Evolutionary conservation across 1,140 invertebrate genomes (phyloP), one percentile per base, ranked within the genome.

Genomic region (Zaprionus taronus): DNA sequence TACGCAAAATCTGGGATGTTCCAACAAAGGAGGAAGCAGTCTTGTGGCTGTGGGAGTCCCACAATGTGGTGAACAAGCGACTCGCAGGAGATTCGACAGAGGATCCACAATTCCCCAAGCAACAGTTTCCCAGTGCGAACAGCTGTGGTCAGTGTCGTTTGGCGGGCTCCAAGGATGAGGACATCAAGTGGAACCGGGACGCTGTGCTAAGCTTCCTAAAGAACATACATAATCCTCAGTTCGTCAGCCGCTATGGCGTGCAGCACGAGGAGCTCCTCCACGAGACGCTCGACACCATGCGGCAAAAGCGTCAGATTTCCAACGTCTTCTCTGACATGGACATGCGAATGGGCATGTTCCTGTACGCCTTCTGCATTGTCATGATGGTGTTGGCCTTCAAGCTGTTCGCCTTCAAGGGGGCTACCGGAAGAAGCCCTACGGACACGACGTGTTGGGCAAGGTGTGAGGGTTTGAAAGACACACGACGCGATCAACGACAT

Each of bases 11-110:
- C 63, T 94, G 94, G 73, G 94, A 96, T 71, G 95, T 98, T 0
- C 93, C 94, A 24, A 95, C 94, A 51, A 94, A 95, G 70, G 94
- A 97, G 58, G 96, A 98, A 55, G 95, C 96, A 20, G 95, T 99
- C 1, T 83, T 99, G 7, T 99, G 98, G 98, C 93, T 99, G 3
- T 99, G 99, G 99, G 94, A 94, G 63, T 96, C 97, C 2, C 98
- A 99, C 91, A 99, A 99, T 93, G 95, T 96, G 93, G 98, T 98
- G 0, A 99, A 99, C 92, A 93, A 96, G 73, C 95, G 98, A 76
- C 93, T 99, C 15, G 94, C 96, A 34, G 96, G 97, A 0, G 97
- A 99, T 92, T 56, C 93, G 1, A 98, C 97, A 12, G 98, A 99
- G 93, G 99, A 99, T 94, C 98, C 98, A 0, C 81, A 94, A 63